These are phyloP conservation scores for Anoplophora glabripennis DNA, from an alignment of 1,140 invertebrate genomes.

Conservation along the genomic window DNA sequence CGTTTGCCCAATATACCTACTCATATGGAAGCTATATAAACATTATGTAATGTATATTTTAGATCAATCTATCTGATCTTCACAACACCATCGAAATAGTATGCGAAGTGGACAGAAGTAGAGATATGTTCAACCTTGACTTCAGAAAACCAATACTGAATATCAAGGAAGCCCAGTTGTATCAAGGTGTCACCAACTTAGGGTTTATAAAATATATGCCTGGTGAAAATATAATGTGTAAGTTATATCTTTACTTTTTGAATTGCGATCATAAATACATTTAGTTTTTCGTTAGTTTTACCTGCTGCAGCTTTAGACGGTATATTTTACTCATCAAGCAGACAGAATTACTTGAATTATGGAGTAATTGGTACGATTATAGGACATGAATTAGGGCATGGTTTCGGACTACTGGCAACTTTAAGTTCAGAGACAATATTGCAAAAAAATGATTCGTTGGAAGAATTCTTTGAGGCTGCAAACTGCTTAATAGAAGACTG, in stretches of 20 bases:
- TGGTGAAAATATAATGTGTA: conserved; percentile 11
- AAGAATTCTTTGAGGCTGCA: conserved; percentile 8
- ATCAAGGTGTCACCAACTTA: conserved; percentile 10
- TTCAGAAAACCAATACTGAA: conserved; percentile 4
- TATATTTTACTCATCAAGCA: conserved; percentile 12
- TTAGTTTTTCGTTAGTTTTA: conserved; percentile 19
- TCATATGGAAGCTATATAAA: no score
- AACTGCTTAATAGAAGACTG: conserved; percentile 13
- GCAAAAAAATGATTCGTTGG: conserved; percentile 85
- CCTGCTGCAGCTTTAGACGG: conserved; percentile 22
- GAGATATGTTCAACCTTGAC: conserved; percentile 7
- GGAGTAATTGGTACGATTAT: conserved; percentile 21
- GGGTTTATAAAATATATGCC: conserved; percentile 6
- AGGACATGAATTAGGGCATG: conserved; percentile 17
- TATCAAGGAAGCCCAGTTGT: conserved; percentile 16
- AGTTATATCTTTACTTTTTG: not conserved
- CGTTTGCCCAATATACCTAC: no score
- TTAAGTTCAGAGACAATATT: conserved; percentile 75
- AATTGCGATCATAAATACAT: not conserved
- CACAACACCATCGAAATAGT: conserved; percentile 21
- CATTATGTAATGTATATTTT: not conserved
- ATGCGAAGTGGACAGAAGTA: conserved; percentile 9
- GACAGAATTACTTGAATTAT: conserved; percentile 24
- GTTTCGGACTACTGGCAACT: conserved; percentile 65
- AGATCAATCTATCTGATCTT: not conserved